Evolutionary conservation across 2,797 vertebrate species (phyloP).

Genomic region (Halcyon chelicuti): DNA sequence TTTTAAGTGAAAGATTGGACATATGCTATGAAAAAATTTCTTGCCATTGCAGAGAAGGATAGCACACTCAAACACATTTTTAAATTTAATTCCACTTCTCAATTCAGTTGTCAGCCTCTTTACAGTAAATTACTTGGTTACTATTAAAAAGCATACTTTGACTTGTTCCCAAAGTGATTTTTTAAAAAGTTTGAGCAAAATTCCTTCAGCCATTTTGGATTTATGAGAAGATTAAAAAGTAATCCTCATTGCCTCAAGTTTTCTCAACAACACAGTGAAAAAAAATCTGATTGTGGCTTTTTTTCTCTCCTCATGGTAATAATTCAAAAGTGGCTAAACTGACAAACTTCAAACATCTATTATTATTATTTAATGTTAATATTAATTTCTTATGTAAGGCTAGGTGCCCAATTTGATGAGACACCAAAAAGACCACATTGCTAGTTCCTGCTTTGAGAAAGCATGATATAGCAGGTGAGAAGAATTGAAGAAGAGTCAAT

Average conservation of each 20-base stretch:
- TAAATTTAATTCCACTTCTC: constrained; percentile 60
- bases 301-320: background rate
- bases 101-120: constrained; percentile 51
- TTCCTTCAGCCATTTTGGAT: constrained; percentile 49
- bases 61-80: constrained; percentile 48
- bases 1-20: constrained; percentile 72
- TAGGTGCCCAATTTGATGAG: background rate
- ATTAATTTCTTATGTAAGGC: background rate
- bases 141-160: constrained; percentile 55
- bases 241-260: constrained; percentile 5
- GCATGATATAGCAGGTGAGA: background rate
- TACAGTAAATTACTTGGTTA: constrained; percentile 47
- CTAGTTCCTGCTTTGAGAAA: background rate
- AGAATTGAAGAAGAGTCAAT: background rate
- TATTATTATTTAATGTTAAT: constrained; percentile 23
- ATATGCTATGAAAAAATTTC: constrained; percentile 51
- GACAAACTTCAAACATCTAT: background rate
- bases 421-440: background rate
- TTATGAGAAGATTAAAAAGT: constrained; percentile 31
- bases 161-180: constrained; percentile 53
- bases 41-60: constrained; percentile 58
- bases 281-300: background rate
- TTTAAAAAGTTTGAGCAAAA: constrained; percentile 59
- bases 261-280: background rate
- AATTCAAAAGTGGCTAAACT: constrained; percentile 15